Evolutionary conservation across 2,113 vertebrate genomes (phyloP).

Genomic region (Chloebia gouldiae): DNA sequence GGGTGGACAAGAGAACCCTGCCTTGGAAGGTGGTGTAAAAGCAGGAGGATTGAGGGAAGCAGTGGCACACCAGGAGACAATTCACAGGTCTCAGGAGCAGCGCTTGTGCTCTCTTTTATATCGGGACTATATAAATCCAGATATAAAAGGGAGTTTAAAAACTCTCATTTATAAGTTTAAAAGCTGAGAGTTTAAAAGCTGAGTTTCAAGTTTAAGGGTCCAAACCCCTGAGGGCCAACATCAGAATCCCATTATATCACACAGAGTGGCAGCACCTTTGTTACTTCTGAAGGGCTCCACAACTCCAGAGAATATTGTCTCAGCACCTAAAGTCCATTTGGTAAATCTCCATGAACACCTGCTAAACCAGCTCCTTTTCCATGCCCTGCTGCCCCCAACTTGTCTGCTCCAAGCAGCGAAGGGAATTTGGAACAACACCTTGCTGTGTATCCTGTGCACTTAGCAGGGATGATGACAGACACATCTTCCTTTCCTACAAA

Average conservation of each 20-base stretch:
- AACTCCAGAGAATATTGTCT: background rate
- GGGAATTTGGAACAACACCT: background rate
- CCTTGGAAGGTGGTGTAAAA: background rate
- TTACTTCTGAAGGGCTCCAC: background rate
- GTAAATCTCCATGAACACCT: background rate
- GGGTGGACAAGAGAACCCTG: background rate
- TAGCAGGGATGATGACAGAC: background rate
- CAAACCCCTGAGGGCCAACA: background rate
- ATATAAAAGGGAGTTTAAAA: too few species aligned
- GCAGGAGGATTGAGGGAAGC: background rate
- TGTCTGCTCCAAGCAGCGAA: background rate
- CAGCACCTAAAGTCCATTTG: background rate
- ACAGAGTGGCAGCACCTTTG: background rate
- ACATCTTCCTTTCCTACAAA: background rate
- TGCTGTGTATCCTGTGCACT: background rate
- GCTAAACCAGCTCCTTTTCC: background rate
- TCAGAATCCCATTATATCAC: fast-evolving
- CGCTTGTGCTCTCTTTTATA: background rate
- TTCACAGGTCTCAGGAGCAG: background rate
- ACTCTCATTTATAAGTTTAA: too few species aligned
- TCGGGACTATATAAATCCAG: too few species aligned
- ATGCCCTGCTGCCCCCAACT: background rate
- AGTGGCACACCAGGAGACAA: background rate
- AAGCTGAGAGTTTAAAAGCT: too few species aligned
- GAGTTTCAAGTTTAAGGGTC: fast-evolving